Base-by-base conservation (phyloP, 2,797 vertebrate species). In the Peromyscus melanophrys region DNA sequence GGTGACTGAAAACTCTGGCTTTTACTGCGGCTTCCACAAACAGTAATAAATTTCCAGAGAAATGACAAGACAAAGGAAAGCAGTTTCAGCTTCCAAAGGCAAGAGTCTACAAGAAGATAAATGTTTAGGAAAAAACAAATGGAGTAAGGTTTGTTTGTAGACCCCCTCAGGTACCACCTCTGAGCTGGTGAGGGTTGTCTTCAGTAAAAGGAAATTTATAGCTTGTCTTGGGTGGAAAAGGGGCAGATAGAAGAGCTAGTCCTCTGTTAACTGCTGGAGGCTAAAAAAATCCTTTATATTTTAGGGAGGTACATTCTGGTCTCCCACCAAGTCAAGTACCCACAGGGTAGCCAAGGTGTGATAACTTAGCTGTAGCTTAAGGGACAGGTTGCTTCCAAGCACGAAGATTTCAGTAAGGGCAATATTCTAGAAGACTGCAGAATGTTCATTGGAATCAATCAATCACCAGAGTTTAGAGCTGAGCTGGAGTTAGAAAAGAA, bases 91-190 rank as follows among this genome's bases (percentile, higher is more conserved):
- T 63, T 82, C 34, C 43, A 82, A 81, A 73, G 52, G 52, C 37
- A 59, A 46, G 76, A 81, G 57, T 59, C 52, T 71, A 82, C n/a
- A 23, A 14, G 52, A 89, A 82, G 85, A 49, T 52, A 82, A 63
- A 94, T 89, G 65, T 73, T 23, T 52, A 43, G n/a, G 25, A 59
- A 93, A 49, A 93, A 93, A 78, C 61, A 43, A 93, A 71, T 71
- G 23, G 34, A 83, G 69, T 65, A 67, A 76, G 21, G 17, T 57
- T 90, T 83, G 34, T 76, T 43, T 43, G 69, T 76, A 83, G 67
- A 76, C 57, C 57, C 67, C 67, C 69, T 40, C 21, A 27, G n/a
- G 46, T 57, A 43, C 67, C 21, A 65, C 59, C 57, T 57, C 69
- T 27, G 75, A 10, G 11, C 16, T 52, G 69, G n/a, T 67, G 55